Percentiles rank a stretch among this genome's conserved stretches.
Conservation (phyloP, 2,888 invertebrate genomes). For the Tinea semifulvella region DNA sequence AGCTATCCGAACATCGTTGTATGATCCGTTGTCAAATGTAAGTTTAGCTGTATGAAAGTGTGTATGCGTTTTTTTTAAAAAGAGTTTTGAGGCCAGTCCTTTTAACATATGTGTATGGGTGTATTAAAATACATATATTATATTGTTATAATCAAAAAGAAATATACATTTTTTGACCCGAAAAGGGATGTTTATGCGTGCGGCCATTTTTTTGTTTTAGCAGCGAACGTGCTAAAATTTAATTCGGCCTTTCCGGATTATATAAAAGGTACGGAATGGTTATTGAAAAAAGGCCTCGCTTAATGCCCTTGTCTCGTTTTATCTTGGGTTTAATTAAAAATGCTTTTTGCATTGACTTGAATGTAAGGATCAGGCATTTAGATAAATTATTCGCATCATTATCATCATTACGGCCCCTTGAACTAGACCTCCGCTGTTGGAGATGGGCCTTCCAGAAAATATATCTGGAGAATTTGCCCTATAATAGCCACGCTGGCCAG, state of each 20-base stretch:
- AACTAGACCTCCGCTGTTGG: too few relatives aligned
- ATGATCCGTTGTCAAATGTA: constrained; percentile 17
- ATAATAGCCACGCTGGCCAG: too few relatives aligned
- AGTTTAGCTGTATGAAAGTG: background rate
- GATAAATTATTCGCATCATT: too few relatives aligned
- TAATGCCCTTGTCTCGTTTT: constrained; percentile 14
- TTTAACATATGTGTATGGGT: too few relatives aligned
- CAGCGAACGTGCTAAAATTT: constrained; percentile 61
- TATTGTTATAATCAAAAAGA: constrained; percentile 67
- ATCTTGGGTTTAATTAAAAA: constrained; percentile 14
- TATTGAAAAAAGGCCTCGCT: constrained; percentile 17
- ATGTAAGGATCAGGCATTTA: too few relatives aligned
- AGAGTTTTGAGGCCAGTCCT: too few relatives aligned
- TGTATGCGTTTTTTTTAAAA: too few relatives aligned
- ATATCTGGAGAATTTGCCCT: too few relatives aligned
- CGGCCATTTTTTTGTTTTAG: constrained; percentile 38
- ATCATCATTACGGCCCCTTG: too few relatives aligned
- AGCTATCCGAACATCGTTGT: background rate
- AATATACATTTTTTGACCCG: constrained; percentile 52
- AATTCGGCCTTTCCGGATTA: constrained; percentile 59
- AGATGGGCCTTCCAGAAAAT: too few relatives aligned
- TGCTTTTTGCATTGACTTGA: too few relatives aligned
- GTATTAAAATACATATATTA: constrained; percentile 36
- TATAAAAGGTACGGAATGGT: constrained; percentile 34
- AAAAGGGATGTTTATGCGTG: constrained; percentile 43